phyloP scores from a whole-genome alignment of 2,888 invertebrate genomes.

The Chorisops tibialis region DNA sequence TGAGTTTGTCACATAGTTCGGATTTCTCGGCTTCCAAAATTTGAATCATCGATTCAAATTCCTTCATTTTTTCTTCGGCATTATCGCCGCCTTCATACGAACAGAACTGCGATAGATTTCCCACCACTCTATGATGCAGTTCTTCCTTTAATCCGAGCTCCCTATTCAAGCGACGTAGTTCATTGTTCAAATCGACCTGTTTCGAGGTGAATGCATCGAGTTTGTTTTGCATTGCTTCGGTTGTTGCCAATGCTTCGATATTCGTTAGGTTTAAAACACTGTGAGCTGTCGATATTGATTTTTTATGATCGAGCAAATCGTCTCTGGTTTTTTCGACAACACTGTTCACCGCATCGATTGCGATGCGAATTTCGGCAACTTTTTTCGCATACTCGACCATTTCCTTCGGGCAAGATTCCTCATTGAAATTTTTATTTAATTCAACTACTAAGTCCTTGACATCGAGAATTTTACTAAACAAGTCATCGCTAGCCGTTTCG shows the following conservation, averaged over 20 bases:
- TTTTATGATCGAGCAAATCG: constrained; percentile 18
- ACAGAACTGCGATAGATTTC: constrained; percentile 42
- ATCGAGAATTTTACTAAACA: constrained; percentile 59
- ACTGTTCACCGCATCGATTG: constrained; percentile 40
- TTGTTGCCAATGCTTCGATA: neutral
- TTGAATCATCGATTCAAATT: constrained; percentile 67
- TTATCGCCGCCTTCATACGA: constrained; percentile 39
- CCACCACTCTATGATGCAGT: constrained; percentile 45
- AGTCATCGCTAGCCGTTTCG: constrained; percentile 66
- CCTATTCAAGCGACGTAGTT: constrained; percentile 62
- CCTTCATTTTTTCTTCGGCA: constrained; percentile 59
- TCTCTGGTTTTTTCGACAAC: constrained; percentile 32
- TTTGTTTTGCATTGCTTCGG: constrained; percentile 65
- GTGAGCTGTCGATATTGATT: constrained; percentile 2
- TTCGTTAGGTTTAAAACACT: neutral
- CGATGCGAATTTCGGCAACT: constrained; percentile 38
- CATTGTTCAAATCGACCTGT: constrained; percentile 61
- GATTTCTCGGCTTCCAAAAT: constrained; percentile 72
- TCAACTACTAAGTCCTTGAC: constrained; percentile 60
- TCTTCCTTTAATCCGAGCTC: constrained; percentile 47
- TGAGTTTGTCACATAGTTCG: constrained; percentile 65
- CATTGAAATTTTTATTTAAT: constrained; percentile 52
- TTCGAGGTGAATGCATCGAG: constrained; percentile 48
- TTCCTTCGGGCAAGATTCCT: constrained; percentile 44
- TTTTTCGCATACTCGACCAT: constrained; percentile 34